Percentiles rank a stretch among this genome's conserved stretches.
Evolutionary conservation across 2,888 invertebrate genomes (phyloP).

Genomic region (Eupithecia pulchellata): DNA sequence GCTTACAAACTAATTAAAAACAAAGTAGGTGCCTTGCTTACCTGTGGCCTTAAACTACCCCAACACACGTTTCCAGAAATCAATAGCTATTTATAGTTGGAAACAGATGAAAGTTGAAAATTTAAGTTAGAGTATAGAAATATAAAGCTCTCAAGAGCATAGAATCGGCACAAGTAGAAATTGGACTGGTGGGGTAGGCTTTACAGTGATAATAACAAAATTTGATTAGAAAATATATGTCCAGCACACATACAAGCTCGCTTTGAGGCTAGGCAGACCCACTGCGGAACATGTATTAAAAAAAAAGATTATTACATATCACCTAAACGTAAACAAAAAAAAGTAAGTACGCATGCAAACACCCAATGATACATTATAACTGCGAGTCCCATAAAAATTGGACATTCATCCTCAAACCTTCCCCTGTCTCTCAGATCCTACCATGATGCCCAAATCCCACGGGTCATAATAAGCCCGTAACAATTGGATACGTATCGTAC

Average conservation of each 20-base stretch:
- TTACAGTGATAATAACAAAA: no score
- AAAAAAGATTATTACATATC: background rate
- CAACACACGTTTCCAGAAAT: background rate
- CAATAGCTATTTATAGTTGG: background rate
- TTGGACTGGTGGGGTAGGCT: no score
- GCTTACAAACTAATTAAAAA: constrained; percentile 2
- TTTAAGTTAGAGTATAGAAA: background rate
- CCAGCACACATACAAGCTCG: no score
- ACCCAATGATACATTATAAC: background rate
- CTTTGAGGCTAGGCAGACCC: no score
- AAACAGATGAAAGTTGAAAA: background rate
- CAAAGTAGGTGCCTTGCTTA: background rate
- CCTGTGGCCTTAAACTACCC: background rate
- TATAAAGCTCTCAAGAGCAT: background rate
- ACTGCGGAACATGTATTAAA: background rate
- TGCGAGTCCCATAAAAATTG: background rate
- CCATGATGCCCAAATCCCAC: constrained; percentile 9
- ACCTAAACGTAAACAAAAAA: background rate
- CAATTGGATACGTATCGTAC: constrained; percentile 51
- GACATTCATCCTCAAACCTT: background rate
- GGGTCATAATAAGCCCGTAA: constrained; percentile 28
- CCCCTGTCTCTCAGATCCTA: background rate
- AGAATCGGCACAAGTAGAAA: no score
- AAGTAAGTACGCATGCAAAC: background rate
- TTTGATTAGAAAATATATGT: no score